phyloP scores from a whole-genome alignment of 2,888 invertebrate genomes.

The Zeuzera pyrina region DNA sequence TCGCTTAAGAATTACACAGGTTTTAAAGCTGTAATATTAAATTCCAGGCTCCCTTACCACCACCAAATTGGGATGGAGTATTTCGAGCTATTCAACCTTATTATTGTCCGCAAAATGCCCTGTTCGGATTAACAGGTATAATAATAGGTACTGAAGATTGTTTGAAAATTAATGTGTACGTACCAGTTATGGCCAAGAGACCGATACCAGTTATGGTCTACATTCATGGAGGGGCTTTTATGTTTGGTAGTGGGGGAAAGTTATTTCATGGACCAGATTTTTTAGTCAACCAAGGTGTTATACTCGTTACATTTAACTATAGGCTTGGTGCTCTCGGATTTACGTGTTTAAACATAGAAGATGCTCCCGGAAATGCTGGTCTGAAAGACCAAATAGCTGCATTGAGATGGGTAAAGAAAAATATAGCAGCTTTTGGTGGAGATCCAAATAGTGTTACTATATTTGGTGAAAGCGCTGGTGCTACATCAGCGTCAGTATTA shows the following conservation, averaged over 20 bases:
- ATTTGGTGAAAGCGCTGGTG: constrained; percentile 40
- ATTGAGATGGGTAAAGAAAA: constrained; percentile 41
- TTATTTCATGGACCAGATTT: constrained; percentile 39
- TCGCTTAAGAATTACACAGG: too few relatives aligned
- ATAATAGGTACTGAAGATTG: constrained; percentile 51
- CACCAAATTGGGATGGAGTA: too few relatives aligned
- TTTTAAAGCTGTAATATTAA: too few relatives aligned
- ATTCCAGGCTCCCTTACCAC: too few relatives aligned
- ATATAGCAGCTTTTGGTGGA: constrained; percentile 38
- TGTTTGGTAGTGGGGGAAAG: constrained; percentile 36
- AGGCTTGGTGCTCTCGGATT: constrained; percentile 49
- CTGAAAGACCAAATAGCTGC: constrained; percentile 46
- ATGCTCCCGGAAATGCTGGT: constrained; percentile 47
- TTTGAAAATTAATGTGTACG: constrained; percentile 42
- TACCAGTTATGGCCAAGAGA: constrained; percentile 17
- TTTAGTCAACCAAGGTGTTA: constrained; percentile 36
- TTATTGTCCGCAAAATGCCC: too few relatives aligned
- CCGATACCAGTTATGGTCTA: constrained; percentile 38
- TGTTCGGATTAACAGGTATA: constrained; percentile 26
- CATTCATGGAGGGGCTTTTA: constrained; percentile 54
- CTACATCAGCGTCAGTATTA: constrained; percentile 35
- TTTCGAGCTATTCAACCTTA: too few relatives aligned
- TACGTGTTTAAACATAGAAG: constrained; percentile 36
- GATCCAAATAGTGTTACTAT: constrained; percentile 39
- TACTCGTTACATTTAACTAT: constrained; percentile 54